These are phyloP conservation scores for Andricus grossulariae DNA, from an alignment of 1,140 invertebrate species.

Conservation along the genomic window DNA sequence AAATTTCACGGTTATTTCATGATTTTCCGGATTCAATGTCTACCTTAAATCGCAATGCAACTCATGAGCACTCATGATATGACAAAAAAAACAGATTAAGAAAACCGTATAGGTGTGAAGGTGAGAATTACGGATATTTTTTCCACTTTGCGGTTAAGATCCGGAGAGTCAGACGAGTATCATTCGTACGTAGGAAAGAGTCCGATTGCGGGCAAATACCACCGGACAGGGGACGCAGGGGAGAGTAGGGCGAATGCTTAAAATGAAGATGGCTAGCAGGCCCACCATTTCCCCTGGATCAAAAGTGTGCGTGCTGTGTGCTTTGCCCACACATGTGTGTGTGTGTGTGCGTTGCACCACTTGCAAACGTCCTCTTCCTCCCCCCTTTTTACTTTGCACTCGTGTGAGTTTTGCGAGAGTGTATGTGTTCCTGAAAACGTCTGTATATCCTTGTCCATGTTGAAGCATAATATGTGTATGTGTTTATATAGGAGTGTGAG, in stretches of 20 bases:
- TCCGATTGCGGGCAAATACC: constrained; percentile 72
- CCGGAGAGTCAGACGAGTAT: no score
- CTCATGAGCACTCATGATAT: no score
- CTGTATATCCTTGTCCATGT: constrained; percentile 38
- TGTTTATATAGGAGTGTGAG: constrained; percentile 34
- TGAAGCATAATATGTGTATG: constrained; percentile 40
- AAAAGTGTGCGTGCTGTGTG: constrained; percentile 8
- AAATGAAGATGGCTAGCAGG: constrained; percentile 71
- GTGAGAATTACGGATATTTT: no score
- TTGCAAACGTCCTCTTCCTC: constrained; percentile 5
- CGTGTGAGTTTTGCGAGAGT: neutral
- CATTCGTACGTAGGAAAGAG: constrained; percentile 41
- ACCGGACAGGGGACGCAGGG: constrained; percentile 75
- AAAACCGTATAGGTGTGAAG: no score
- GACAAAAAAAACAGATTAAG: no score
- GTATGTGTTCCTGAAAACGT: constrained; percentile 43
- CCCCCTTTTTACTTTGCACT: constrained; percentile 37
- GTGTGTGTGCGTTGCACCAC: no score
- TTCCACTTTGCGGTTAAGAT: no score
- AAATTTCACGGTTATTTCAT: no score
- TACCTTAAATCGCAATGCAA: no score
- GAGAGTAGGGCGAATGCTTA: constrained; percentile 59
- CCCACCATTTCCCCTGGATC: constrained; percentile 62
- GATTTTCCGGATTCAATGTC: no score
- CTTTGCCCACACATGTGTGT: no score